Evolutionary conservation across 2,113 vertebrate species (phyloP).

Genomic region (cattle (Bos taurus)): DNA sequence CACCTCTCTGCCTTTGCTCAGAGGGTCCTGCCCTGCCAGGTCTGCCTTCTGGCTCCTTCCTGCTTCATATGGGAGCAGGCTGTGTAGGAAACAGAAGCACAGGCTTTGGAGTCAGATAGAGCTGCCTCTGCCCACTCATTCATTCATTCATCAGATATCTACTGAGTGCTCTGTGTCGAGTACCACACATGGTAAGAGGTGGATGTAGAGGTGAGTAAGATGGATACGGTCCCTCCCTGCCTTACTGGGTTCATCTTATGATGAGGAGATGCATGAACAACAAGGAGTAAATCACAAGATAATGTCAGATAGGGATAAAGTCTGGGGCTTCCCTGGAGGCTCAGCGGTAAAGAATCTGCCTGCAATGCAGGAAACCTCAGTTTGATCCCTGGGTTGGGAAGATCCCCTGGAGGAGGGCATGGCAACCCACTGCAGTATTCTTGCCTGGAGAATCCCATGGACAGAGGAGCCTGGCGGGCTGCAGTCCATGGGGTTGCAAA

Average conservation of each 20-base stretch:
- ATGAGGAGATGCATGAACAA: not conserved
- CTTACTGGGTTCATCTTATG: not conserved
- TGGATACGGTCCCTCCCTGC: accelerated
- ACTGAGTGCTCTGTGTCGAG: not conserved
- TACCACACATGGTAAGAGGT: not conserved
- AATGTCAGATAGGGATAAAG: not conserved
- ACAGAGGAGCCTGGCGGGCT: not conserved
- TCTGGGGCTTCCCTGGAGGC: not conserved
- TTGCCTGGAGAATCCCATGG: not conserved
- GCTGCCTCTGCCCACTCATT: not conserved
- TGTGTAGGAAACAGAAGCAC: not conserved
- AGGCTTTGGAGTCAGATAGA: not conserved
- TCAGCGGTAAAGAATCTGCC: not conserved
- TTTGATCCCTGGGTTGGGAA: not conserved
- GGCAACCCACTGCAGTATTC: not conserved
- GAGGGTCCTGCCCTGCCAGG: not conserved
- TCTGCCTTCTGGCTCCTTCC: not conserved
- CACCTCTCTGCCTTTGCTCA: not conserved
- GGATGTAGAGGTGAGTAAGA: not conserved
- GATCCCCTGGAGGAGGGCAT: not conserved
- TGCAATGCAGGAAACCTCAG: not conserved
- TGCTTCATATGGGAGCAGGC: not conserved
- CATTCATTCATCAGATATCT: not conserved
- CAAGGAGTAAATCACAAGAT: not conserved
- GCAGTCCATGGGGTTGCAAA: not conserved